Base-by-base conservation (phyloP, 1,140 invertebrate genomes). In the Sarcophaga peregrina region DNA sequence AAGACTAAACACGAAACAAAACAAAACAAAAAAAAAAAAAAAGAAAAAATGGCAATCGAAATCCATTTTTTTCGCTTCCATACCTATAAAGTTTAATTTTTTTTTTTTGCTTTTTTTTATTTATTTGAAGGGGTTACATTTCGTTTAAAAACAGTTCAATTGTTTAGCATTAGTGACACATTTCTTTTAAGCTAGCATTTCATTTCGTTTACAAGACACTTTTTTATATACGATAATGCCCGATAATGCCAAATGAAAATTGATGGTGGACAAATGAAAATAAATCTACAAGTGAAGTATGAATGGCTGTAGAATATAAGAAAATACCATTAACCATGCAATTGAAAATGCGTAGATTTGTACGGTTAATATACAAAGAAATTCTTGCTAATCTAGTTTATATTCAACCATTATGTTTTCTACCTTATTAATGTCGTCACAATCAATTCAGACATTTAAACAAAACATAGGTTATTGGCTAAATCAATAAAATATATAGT, bases 131-230 rank as follows among this genome's bases (percentile, higher is more conserved):
- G 62, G 62, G 1, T n/a, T 20, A 68, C 17, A 68, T 68, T 68
- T 58, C 20, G 17, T 37, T 37, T 37, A 68, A 68, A 68, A 68
- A 68, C 62, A 68, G 62, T 68, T 68, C 62, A 68, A 68, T 68
- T 68, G 62, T 68, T 52, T 68, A 68, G n/a, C 62, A 68, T 17
- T 25, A 17, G 62, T 68, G 62, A 68, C 62, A 68, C 62, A 68
- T 68, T 68, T 68, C 62, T 68, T 68, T 68, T 17, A 68, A 37
- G 25, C 25, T 4, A 37, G 25, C 25, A 37, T 37, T 37, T 37
- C 25, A 20, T 68, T 68, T 20, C 62, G 11, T 37, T 37, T 37
- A 37, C 25, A 37, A 37, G 25, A 37, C 15, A 11, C 11, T 68
- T 68, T 68, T 20, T 20, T 8, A 8, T 17, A 58, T 58, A n/a